Percentiles rank a stretch among this genome's conserved stretches.
phyloP scores from a whole-genome alignment of 2,797 vertebrate genomes.

The Acanthopagrus latus region DNA sequence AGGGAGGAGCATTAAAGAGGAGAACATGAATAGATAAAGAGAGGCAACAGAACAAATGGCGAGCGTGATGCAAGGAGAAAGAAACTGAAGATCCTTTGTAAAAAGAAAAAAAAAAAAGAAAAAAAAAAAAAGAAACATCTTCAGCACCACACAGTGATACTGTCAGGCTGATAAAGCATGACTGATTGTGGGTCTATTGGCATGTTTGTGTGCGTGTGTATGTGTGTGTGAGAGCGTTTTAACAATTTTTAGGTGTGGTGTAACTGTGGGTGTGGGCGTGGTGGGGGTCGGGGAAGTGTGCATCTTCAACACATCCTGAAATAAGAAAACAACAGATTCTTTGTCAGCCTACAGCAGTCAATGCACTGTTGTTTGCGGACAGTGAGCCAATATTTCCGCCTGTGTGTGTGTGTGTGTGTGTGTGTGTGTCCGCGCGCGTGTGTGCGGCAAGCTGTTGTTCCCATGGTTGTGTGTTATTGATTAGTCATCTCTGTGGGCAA shows the following conservation, averaged over 20 bases:
- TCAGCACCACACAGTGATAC: slow-evolving; percentile 44
- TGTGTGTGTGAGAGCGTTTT: slow-evolving; percentile 11
- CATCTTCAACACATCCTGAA: slow-evolving; percentile 64
- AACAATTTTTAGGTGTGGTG: slow-evolving; percentile 31
- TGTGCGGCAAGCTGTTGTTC: slow-evolving; percentile 71
- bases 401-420: slow-evolving; percentile 37
- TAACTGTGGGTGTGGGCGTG: slow-evolving; percentile 4
- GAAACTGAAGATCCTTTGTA: slow-evolving; percentile 53
- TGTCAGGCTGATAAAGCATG: slow-evolving; percentile 63
- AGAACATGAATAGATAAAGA: slow-evolving; percentile 76
- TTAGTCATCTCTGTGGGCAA: slow-evolving; percentile 88
- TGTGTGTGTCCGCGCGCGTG: slow-evolving; percentile 11
- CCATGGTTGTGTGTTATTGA: slow-evolving; percentile 85
- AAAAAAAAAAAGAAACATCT: slow-evolving; percentile 48
- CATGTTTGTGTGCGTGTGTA: slow-evolving; percentile 15
- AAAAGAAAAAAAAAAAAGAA: slow-evolving; percentile 17
- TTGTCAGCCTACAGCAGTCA: slow-evolving; percentile 74
- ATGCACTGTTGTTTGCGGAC: slow-evolving; percentile 77
- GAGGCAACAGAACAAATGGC: slow-evolving; percentile 65
- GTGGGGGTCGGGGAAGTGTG: slow-evolving; percentile 42
- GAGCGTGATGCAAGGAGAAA: slow-evolving; percentile 67
- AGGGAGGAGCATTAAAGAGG: slow-evolving; percentile 64
- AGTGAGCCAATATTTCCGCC: slow-evolving; percentile 77
- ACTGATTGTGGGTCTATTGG: slow-evolving; percentile 47
- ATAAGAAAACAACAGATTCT: slow-evolving; percentile 73